phyloP scores from a whole-genome alignment of 2,797 vertebrate genomes.

The Pseudochirops corinnae region DNA sequence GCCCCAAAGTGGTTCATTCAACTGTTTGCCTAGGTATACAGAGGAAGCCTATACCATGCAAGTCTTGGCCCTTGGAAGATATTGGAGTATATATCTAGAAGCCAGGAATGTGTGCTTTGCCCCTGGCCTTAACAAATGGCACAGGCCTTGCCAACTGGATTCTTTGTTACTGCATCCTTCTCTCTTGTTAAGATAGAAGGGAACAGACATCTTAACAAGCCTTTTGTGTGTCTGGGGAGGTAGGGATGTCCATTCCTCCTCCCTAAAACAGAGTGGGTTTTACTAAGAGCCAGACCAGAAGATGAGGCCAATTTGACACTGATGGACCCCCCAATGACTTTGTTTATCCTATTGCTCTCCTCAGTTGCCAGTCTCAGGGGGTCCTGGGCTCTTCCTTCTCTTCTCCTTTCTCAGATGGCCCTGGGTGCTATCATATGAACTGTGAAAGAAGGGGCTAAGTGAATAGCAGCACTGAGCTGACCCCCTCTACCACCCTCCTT shows the following conservation, averaged over 20 bases:
- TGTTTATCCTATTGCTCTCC: not conserved
- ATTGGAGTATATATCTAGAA: not conserved
- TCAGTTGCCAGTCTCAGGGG: constrained; percentile 4
- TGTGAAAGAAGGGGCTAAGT: constrained; percentile 49
- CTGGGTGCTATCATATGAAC: not conserved
- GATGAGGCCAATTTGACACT: constrained; percentile 27
- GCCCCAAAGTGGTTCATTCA: not conserved
- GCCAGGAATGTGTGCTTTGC: not conserved
- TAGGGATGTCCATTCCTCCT: constrained; percentile 45
- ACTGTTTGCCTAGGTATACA: not conserved
- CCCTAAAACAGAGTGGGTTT: constrained; percentile 47
- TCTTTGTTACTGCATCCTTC: not conserved
- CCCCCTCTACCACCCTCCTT: not conserved
- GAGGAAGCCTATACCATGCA: not conserved
- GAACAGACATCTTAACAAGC: too few species aligned
- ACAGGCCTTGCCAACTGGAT: not conserved
- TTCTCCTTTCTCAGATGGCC: constrained; percentile 4
- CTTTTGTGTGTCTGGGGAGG: not conserved
- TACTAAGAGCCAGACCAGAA: constrained; percentile 28
- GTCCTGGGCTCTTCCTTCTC: not conserved
- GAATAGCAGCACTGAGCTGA: constrained; percentile 18
- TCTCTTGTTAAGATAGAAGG: not conserved
- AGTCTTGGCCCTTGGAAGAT: not conserved
- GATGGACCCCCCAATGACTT: constrained; percentile 16
- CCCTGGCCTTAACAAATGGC: not conserved